Percentiles rank a stretch among this genome's conserved stretches.
These are phyloP conservation scores for Lycophotia porphyrea DNA, from an alignment of 2,888 invertebrate species.

Conservation along the genomic window DNA sequence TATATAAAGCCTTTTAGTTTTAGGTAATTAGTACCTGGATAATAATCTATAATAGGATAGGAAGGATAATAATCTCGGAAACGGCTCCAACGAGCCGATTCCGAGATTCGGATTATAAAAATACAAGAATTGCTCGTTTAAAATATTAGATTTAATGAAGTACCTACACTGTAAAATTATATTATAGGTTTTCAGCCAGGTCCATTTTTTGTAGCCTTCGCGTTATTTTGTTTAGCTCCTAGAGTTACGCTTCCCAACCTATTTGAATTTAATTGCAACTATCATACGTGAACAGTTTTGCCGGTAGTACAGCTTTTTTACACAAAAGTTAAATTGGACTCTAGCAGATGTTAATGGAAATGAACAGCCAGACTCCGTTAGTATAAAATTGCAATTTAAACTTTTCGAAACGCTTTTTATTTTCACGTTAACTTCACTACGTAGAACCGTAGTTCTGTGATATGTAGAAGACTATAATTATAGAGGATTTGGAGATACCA, in stretches of 20 bases:
- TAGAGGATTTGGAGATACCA: not conserved
- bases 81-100: too few species aligned
- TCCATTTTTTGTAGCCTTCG: not conserved
- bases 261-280: constrained; percentile 52
- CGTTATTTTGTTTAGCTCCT: constrained; percentile 1
- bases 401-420: constrained; percentile 51
- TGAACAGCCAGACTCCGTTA: constrained; percentile 58
- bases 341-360: constrained; percentile 64
- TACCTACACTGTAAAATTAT: not conserved
- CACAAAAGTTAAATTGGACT: constrained; percentile 68
- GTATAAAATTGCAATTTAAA: constrained; percentile 69
- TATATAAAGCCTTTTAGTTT: too few species aligned
- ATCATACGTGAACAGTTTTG: constrained; percentile 57
- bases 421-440: constrained; percentile 21
- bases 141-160: too few species aligned
- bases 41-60: too few species aligned
- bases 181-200: not conserved
- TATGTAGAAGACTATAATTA: constrained; percentile 1
- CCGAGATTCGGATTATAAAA: too few species aligned
- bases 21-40: too few species aligned
- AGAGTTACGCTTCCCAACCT: constrained; percentile 12
- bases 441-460: not conserved
- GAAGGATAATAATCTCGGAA: too few species aligned
- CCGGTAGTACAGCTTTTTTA: constrained; percentile 39
- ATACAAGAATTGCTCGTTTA: too few species aligned